Conservation (phyloP, 2,888 invertebrate species). For the Perithous albicinctus region DNA sequence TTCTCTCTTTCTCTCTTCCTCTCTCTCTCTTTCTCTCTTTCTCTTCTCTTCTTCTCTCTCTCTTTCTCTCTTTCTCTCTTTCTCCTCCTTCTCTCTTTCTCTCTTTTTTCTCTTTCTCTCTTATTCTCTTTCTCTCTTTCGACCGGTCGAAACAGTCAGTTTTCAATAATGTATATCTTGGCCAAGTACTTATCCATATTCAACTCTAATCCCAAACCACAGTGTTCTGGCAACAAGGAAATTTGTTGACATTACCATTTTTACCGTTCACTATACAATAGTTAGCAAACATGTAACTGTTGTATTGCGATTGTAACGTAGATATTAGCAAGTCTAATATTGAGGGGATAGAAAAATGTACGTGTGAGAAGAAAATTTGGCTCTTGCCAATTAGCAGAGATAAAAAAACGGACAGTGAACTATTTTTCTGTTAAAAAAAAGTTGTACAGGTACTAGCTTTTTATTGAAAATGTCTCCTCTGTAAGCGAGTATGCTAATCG, state of each 20-base stretch:
- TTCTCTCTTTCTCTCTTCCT: too few species aligned
- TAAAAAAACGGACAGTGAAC: conserved; percentile 24
- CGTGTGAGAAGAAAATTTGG: conserved; percentile 48
- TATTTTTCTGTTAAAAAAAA: conserved; percentile 8
- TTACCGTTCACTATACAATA: neutral
- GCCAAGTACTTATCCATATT: conserved; percentile 34
- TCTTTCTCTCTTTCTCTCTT: conserved; percentile 1
- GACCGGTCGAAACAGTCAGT: conserved; percentile 35
- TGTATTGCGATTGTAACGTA: neutral
- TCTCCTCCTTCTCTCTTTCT: conserved; percentile 5
- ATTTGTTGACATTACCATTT: conserved; percentile 2
- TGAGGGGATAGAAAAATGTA: neutral
- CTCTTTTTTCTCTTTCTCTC: conserved; percentile 22
- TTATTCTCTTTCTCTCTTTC: neutral
- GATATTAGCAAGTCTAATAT: conserved; percentile 59
- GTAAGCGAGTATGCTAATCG: neutral
- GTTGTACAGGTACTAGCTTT: neutral
- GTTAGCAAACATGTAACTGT: conserved; percentile 11
- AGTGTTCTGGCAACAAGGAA: conserved; percentile 10
- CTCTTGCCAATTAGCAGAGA: conserved; percentile 40
- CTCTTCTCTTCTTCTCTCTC: too few species aligned
- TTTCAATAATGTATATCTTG: conserved; percentile 51
- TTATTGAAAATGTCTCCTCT: neutral
- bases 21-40: too few species aligned
- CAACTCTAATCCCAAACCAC: conserved; percentile 7